Conservation (phyloP, 35 echinoderm and acorn worm species). For the Holothuria glaberrima region DNA sequence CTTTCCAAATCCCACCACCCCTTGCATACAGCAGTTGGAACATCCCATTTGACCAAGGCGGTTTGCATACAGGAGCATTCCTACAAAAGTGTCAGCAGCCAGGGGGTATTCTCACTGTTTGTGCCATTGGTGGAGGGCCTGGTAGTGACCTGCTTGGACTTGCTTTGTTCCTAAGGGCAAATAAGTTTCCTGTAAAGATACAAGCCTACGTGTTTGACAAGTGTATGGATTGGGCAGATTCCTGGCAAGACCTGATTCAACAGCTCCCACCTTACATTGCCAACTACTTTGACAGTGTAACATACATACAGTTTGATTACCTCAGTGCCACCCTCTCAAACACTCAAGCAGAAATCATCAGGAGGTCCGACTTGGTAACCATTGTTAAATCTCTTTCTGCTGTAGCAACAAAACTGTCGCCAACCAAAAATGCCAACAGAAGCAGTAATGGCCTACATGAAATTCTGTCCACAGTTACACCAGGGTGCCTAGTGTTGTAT, state of each 20-base stretch:
- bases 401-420: background rate
- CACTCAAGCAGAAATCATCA: background rate
- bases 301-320: conserved; percentile 13
- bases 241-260: background rate
- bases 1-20: no score
- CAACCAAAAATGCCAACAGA: background rate
- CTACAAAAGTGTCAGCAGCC: conserved; percentile 21
- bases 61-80: background rate
- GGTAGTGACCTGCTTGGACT: conserved; percentile 52
- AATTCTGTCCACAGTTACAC: background rate
- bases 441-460: background rate
- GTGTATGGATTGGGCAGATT: conserved; percentile 13
- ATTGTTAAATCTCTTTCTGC: conserved; percentile 30
- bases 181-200: background rate
- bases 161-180: conserved; percentile 17
- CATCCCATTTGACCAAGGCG: conserved; percentile 21
- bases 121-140: conserved; percentile 32
- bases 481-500: conserved; percentile 17
- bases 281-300: background rate
- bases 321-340: background rate
- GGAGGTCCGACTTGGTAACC: conserved; percentile 2
- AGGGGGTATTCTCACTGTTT: conserved; percentile 10
- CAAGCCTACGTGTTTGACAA: background rate
- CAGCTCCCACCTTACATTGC: conserved; percentile 10
- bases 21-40: background rate